Evolutionary conservation across 2,888 invertebrate genomes (phyloP), one percentile per base, ranked within the genome.

Genomic region (Chrysolina haemoptera): DNA sequence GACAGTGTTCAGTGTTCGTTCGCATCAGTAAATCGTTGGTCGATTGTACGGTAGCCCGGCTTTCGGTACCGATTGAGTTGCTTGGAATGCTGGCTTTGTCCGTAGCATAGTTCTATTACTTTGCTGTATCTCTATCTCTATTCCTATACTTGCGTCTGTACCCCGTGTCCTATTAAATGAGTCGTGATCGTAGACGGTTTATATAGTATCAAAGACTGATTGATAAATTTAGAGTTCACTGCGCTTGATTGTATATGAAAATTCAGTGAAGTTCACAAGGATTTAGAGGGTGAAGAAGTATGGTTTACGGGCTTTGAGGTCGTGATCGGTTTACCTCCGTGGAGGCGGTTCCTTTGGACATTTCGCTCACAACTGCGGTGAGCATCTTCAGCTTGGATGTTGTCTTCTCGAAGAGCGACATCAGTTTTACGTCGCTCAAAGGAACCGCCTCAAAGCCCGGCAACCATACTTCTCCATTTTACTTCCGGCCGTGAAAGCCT

Each of bases 21-120:
- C 22, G n/a, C 18, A 53, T n/a, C 46, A 62, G 53, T 41, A 74
- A 73, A 68, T 63, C 40, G 46, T 75, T 75, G 81, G 80, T 72
- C 79, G 43, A 65, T 68, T 82, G 78, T 75, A 83, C 83, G 76
- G 82, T 83, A 82, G 83, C 82, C 76, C 22, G 80, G 78, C 79
- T 79, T 76, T 77, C 76, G 78, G 78, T 82, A 82, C 81, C 82
- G 82, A 83, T 82, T 82, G 80, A 83, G 79, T 80, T 80, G 80
- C 80, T 79, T 64, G 83, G 83, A 83, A 83, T 83, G 59, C 59
- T 35, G 59, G 59, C 59, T 59, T 35, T 59, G 59, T 22, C 35
- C 59, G 59, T 59, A 59, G 59, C n/a, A 35, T 59, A 59, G 59
- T 59, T 35, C 59, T 59, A 59, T 59, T 59, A 59, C 27, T 59